Conservation (phyloP, 2,888 invertebrate species). For the Archaeoteleia sp. region DNA sequence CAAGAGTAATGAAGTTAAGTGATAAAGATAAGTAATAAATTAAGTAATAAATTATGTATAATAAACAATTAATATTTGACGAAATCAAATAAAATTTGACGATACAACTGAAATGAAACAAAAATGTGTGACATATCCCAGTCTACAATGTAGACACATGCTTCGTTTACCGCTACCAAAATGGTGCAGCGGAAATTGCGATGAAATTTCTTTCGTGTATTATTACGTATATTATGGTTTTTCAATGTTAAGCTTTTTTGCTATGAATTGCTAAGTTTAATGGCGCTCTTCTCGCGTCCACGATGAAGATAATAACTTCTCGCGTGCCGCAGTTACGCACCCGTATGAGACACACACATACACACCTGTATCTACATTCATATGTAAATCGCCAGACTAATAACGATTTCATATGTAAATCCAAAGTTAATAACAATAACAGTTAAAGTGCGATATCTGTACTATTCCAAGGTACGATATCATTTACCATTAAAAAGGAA, state of each 20-base stretch:
- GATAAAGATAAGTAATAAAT: too few species aligned
- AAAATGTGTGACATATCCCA: too few species aligned
- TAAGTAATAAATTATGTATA: too few species aligned
- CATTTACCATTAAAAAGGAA: conserved; percentile 22
- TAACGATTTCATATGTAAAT: conserved; percentile 58
- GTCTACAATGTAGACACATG: too few species aligned
- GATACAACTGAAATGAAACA: too few species aligned
- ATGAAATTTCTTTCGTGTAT: conserved; percentile 6
- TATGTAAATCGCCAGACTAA: conserved; percentile 56
- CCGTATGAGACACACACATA: conserved; percentile 49
- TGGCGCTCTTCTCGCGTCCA: conserved; percentile 34
- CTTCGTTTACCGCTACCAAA: too few species aligned
- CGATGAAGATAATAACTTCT: conserved; percentile 47
- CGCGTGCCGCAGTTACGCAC: conserved; percentile 50
- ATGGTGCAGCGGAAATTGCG: conserved; percentile 5
- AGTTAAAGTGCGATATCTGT: conserved; percentile 54
- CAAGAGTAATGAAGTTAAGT: too few species aligned
- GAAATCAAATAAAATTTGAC: too few species aligned
- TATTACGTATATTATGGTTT: conserved; percentile 12
- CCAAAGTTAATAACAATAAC: conserved; percentile 58
- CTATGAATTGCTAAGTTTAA: conserved; percentile 26
- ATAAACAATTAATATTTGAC: too few species aligned
- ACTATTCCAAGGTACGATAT: conserved; percentile 34
- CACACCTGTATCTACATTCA: conserved; percentile 53
- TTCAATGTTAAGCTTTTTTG: conserved; percentile 22